phyloP scores from a whole-genome alignment of 2,888 invertebrate genomes.

The Campoplex nolae region DNA sequence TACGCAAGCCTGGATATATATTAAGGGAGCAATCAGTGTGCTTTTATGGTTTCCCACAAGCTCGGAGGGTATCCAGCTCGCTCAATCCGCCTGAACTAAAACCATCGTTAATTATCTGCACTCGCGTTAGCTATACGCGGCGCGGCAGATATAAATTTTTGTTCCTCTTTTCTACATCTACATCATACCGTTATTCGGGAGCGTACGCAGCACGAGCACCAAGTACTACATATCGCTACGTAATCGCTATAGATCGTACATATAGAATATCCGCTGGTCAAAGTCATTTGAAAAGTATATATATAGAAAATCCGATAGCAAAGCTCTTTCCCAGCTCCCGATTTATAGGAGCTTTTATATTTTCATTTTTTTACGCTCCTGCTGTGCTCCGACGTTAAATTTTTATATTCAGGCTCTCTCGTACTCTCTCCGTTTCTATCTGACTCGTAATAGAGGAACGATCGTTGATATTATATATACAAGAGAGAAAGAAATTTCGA shows the following conservation, averaged over 20 bases:
- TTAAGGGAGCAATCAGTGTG: constrained; percentile 71
- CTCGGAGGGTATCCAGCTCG: constrained; percentile 20
- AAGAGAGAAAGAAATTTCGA: constrained; percentile 20
- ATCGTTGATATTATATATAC: constrained; percentile 11
- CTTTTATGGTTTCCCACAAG: constrained; percentile 52
- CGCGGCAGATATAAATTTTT: constrained; percentile 20
- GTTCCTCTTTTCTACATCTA: neutral
- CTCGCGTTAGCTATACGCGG: constrained; percentile 11
- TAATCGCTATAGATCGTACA: neutral
- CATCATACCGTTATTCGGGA: neutral
- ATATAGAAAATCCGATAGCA: constrained; percentile 55
- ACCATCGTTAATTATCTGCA: constrained; percentile 55
- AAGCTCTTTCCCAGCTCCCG: constrained; percentile 24
- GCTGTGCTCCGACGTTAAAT: constrained; percentile 6
- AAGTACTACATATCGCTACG: constrained; percentile 1
- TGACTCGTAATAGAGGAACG: constrained; percentile 38
- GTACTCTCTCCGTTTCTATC: constrained; percentile 12
- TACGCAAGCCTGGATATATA: constrained; percentile 64
- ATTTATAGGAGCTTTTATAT: constrained; percentile 41
- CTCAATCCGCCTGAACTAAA: constrained; percentile 41
- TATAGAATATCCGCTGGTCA: constrained; percentile 37
- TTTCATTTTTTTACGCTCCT: constrained; percentile 12
- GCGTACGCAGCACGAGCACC: constrained; percentile 4
- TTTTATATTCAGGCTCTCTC: constrained; percentile 13
- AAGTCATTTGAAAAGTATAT: constrained; percentile 36